Percentiles rank a stretch among this genome's conserved stretches.
Conservation (phyloP, 2,888 invertebrate genomes). For the Bombyx huttoni region DNA sequence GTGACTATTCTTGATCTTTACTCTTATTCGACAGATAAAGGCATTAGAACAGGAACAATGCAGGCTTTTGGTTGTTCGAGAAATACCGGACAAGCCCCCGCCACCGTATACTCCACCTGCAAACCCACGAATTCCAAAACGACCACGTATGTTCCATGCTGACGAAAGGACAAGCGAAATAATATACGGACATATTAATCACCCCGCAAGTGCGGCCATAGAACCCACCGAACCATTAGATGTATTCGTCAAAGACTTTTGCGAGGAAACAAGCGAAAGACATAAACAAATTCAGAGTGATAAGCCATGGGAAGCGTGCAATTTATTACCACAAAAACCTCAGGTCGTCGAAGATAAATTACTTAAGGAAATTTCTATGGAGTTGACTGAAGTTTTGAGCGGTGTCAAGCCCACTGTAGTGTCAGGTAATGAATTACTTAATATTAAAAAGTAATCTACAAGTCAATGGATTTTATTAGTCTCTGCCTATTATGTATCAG, state of each 20-base stretch:
- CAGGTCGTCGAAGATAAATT: conserved; percentile 22
- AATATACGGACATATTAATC: conserved; percentile 21
- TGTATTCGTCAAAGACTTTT: conserved; percentile 43
- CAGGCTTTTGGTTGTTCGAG: conserved; percentile 48
- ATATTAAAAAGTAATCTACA: background rate
- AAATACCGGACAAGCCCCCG: conserved; percentile 64
- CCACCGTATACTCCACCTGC: conserved; percentile 59
- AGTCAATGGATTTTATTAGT: background rate
- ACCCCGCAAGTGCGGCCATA: conserved; percentile 7
- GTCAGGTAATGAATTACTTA: conserved; percentile 27
- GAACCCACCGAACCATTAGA: conserved; percentile 35
- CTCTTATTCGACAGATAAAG: conserved; percentile 36
- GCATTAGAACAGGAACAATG: conserved; percentile 58
- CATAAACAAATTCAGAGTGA: conserved; percentile 31
- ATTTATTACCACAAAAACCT: conserved; percentile 38
- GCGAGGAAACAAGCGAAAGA: conserved; percentile 32
- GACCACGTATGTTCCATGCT: conserved; percentile 26
- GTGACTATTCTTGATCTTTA: background rate
- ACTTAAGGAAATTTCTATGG: conserved; percentile 23
- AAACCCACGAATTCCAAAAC: conserved; percentile 23
- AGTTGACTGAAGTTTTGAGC: conserved; percentile 37
- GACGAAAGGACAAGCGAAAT: conserved; percentile 27
- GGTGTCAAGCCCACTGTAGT: conserved; percentile 32
- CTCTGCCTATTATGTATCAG: too few relatives aligned
- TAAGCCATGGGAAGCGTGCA: conserved; percentile 52